phyloP scores from a whole-genome alignment of 2,113 vertebrate species.

The Gavia stellata region DNA sequence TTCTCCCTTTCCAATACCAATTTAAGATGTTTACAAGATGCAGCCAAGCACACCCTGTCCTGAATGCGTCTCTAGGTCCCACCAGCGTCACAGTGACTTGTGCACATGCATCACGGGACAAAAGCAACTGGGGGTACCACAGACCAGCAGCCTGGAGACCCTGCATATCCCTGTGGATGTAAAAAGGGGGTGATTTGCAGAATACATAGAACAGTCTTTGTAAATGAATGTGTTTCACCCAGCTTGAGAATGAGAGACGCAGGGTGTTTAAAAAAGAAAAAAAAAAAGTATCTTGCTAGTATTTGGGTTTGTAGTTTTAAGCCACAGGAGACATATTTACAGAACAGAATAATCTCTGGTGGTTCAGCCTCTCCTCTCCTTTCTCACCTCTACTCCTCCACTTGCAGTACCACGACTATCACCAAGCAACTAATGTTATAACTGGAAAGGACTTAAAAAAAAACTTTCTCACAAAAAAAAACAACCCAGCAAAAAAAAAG shows the following conservation, averaged over 20 bases:
- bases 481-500: too few species aligned
- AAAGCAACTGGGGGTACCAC: background rate
- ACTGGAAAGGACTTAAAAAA: background rate
- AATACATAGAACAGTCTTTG: background rate
- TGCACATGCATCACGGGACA: background rate
- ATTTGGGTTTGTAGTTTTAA: background rate
- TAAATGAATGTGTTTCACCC: background rate
- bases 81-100: background rate
- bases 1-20: background rate
- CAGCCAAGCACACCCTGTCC: background rate
- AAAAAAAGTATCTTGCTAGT: background rate
- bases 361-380: background rate
- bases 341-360: background rate
- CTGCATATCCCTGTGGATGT: background rate
- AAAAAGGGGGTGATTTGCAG: background rate
- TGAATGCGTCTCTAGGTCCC: accelerated
- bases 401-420: background rate
- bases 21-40: background rate
- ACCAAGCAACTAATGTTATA: constrained; percentile 29
- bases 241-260: background rate
- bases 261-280: background rate
- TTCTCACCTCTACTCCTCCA: constrained; percentile 19
- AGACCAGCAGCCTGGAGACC: background rate
- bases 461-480: background rate
- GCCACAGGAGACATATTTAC: background rate